Evolutionary conservation across 2,797 vertebrate genomes (phyloP).

Genomic region (Poecile montanus): DNA sequence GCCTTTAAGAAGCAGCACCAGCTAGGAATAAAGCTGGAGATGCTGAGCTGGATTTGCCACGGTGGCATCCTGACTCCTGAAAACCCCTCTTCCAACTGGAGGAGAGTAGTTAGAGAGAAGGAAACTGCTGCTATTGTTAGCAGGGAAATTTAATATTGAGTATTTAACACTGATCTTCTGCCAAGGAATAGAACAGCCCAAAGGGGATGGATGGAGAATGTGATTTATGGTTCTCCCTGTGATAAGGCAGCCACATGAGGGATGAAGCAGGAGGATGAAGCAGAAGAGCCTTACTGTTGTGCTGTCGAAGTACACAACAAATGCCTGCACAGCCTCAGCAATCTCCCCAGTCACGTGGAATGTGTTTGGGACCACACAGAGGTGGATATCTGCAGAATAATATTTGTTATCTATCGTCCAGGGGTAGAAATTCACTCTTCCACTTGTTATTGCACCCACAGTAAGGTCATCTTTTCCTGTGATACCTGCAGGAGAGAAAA

Average conservation of each 20-base stretch:
- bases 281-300: slow-evolving; percentile 75
- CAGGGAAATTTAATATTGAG: background rate
- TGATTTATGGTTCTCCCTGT: background rate
- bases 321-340: slow-evolving; percentile 90
- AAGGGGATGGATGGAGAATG: background rate
- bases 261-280: background rate
- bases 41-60: background rate
- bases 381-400: slow-evolving; percentile 89
- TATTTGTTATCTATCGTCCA: slow-evolving; percentile 99
- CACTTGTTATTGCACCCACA: slow-evolving; percentile 74
- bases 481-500: slow-evolving; percentile 82
- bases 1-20: background rate
- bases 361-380: slow-evolving; percentile 88
- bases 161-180: background rate
- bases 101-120: background rate
- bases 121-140: background rate
- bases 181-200: background rate
- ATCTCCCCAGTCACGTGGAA: slow-evolving; percentile 86
- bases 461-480: slow-evolving; percentile 77
- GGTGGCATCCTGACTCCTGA: background rate
- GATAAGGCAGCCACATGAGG: background rate
- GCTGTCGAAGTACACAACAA: slow-evolving; percentile 94
- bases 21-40: background rate
- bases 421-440: slow-evolving; percentile 88
- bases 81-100: background rate